These are phyloP conservation scores for Acromyrmex charruanus DNA, from an alignment of 1,140 invertebrate genomes.

Conservation along the genomic window DNA sequence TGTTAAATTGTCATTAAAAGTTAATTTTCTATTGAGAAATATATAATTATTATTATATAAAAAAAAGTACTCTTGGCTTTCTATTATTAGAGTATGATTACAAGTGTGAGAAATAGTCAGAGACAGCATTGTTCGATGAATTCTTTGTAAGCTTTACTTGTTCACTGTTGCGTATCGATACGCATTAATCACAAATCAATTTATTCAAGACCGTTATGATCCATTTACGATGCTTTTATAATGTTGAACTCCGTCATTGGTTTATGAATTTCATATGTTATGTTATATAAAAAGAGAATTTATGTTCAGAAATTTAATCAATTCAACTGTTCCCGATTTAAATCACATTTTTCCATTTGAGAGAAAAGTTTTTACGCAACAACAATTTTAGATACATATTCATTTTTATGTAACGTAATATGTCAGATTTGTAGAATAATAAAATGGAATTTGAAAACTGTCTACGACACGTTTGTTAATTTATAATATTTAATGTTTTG, in stretches of 20 bases:
- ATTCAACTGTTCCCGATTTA: background rate
- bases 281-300: background rate
- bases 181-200: slow-evolving; percentile 36
- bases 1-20: background rate
- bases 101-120: slow-evolving; percentile 35
- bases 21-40: background rate
- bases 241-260: background rate
- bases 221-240: slow-evolving; percentile 14
- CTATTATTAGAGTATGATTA: background rate
- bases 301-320: background rate
- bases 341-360: background rate
- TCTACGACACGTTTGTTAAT: background rate
- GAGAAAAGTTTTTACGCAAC: background rate
- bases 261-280: background rate
- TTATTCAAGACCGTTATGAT: slow-evolving; percentile 5
- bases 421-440: slow-evolving; percentile 1
- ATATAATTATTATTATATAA: background rate
- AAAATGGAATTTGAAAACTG: background rate
- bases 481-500: background rate
- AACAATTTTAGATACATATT: background rate
- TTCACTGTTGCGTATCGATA: slow-evolving; percentile 44
- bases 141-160: slow-evolving; percentile 14
- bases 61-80: background rate
- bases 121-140: slow-evolving; percentile 17
- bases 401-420: background rate